Conservation (phyloP, 2,888 invertebrate genomes). For the Drosophila melanocephala region DNA sequence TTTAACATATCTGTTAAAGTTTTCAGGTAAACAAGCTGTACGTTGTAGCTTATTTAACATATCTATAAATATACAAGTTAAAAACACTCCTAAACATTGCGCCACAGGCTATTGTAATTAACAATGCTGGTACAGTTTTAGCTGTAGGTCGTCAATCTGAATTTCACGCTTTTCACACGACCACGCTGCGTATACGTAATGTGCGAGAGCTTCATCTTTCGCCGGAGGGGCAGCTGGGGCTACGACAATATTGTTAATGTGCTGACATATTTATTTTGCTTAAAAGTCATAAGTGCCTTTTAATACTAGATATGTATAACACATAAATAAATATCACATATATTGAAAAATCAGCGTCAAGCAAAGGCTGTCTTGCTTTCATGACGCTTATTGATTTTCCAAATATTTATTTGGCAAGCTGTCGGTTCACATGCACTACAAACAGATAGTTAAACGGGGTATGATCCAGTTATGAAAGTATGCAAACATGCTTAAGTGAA, state of each 20-base stretch:
- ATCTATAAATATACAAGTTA: neutral
- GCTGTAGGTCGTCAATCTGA: slow-evolving; percentile 55
- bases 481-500: neutral
- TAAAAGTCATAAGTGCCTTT: slow-evolving; percentile 63
- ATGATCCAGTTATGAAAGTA: neutral
- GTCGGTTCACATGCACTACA: slow-evolving; percentile 10
- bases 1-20: neutral
- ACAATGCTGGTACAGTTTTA: slow-evolving; percentile 57
- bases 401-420: slow-evolving; percentile 53
- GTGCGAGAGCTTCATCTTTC: slow-evolving; percentile 23
- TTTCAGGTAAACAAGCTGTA: neutral
- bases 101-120: slow-evolving; percentile 52
- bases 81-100: slow-evolving; percentile 8
- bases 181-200: slow-evolving; percentile 52
- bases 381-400: slow-evolving; percentile 55
- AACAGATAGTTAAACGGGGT: neutral
- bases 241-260: slow-evolving; percentile 36
- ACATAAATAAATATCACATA: neutral
- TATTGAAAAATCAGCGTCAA: neutral
- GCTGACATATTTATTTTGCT: slow-evolving; percentile 46
- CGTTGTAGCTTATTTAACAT: neutral
- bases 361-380: slow-evolving; percentile 10
- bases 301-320: slow-evolving; percentile 7
- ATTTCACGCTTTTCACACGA: slow-evolving; percentile 61
- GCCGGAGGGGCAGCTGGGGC: neutral